These are phyloP conservation scores for Buathra laborator DNA, from an alignment of 2,888 invertebrate genomes.

Conservation along the genomic window DNA sequence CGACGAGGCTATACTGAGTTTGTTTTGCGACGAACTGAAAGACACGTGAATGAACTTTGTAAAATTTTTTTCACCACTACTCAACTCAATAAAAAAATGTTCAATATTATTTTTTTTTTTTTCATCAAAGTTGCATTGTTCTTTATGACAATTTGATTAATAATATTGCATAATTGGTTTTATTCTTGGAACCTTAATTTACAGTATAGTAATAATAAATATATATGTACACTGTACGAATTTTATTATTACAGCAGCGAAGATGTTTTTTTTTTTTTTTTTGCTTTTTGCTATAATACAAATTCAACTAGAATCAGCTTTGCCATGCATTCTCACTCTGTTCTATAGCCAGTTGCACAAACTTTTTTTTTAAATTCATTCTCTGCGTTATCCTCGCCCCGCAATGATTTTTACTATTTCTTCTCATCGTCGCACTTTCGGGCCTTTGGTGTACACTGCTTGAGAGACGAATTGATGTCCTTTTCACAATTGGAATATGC, in stretches of 20 bases:
- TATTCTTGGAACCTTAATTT: conserved; percentile 72
- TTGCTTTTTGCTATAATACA: conserved; percentile 69
- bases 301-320: conserved; percentile 71
- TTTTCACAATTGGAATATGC: conserved; percentile 95
- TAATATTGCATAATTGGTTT: conserved; percentile 66
- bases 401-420: conserved; percentile 30
- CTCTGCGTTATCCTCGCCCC: neutral
- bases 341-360: conserved; percentile 64
- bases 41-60: conserved; percentile 35
- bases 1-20: conserved; percentile 62
- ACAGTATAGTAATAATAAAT: conserved; percentile 74
- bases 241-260: conserved; percentile 72
- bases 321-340: conserved; percentile 33
- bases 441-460: conserved; percentile 69
- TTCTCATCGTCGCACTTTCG: conserved; percentile 72
- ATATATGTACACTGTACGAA: conserved; percentile 74
- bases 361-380: conserved; percentile 23
- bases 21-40: conserved; percentile 69
- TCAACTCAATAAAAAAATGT: neutral
- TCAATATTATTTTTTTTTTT: neutral
- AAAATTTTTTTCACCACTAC: conserved; percentile 17
- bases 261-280: conserved; percentile 59
- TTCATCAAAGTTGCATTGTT: neutral
- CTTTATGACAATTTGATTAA: neutral
- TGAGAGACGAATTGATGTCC: conserved; percentile 86